Evolutionary conservation across 2,888 invertebrate genomes (phyloP).

Genomic region (Pilophorus perplexus): DNA sequence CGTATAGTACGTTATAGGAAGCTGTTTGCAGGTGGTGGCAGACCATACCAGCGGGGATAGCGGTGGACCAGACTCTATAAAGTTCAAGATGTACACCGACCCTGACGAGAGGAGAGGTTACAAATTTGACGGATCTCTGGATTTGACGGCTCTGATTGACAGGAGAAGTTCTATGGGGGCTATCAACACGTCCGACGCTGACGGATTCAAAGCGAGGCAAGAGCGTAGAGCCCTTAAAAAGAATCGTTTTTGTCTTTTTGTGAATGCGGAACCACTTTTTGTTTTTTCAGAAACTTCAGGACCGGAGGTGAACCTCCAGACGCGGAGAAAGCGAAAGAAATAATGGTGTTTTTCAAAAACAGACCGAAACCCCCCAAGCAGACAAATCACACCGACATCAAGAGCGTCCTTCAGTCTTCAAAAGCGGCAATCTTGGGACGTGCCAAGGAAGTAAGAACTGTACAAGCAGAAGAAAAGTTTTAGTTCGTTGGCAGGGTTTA

Average conservation of each 20-base stretch:
- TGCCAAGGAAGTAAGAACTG: neutral
- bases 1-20: no score
- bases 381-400: neutral
- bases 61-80: no score
- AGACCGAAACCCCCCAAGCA: conserved; percentile 8
- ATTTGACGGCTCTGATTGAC: conserved; percentile 20
- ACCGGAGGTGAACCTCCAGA: conserved; percentile 22
- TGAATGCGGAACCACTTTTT: no score
- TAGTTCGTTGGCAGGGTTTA: no score
- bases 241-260: no score
- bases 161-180: neutral
- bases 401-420: neutral
- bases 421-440: neutral
- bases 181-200: conserved; percentile 4
- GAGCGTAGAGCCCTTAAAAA: no score
- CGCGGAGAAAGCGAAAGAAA: conserved; percentile 23
- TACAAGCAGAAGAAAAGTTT: neutral
- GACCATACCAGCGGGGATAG: neutral
- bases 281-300: neutral
- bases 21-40: neutral
- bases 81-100: conserved; percentile 15
- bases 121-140: conserved; percentile 20
- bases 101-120: conserved; percentile 26
- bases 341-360: conserved; percentile 35
- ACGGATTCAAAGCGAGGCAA: conserved; percentile 23